Conservation (phyloP, 2,888 invertebrate species). For the Ariolimax columbianus region DNA sequence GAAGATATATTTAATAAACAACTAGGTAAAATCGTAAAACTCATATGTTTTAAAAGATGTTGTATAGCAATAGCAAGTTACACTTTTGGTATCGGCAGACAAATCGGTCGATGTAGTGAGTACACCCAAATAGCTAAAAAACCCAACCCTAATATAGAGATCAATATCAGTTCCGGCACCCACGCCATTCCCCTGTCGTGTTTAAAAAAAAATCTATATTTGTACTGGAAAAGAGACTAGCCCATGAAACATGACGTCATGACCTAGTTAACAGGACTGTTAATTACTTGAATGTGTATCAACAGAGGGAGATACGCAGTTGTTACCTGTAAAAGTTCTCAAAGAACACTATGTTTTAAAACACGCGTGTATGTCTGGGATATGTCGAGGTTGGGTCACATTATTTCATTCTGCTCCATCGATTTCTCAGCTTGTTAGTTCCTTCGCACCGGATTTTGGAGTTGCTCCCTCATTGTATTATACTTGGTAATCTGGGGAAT, state of each 20-base stretch:
- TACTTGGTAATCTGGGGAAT: background rate
- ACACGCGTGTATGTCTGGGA: background rate
- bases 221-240: background rate
- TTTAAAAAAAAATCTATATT: background rate
- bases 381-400: background rate
- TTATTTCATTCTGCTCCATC: background rate
- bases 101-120: too few species aligned
- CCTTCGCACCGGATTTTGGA: background rate
- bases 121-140: background rate
- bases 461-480: slow-evolving; percentile 1
- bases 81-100: too few species aligned
- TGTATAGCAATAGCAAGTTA: too few species aligned
- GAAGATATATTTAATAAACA: too few species aligned
- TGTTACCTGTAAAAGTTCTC: background rate
- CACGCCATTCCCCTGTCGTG: background rate
- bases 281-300: too few species aligned
- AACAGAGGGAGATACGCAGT: background rate
- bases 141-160: background rate
- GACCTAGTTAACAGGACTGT: background rate
- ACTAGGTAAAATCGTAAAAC: too few species aligned
- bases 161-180: background rate
- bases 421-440: slow-evolving; percentile 4
- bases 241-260: background rate
- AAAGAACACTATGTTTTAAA: background rate
- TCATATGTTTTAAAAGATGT: too few species aligned